These are phyloP conservation scores for Aepyceros melampus DNA, from an alignment of 2,113 vertebrate genomes.

Conservation along the genomic window DNA sequence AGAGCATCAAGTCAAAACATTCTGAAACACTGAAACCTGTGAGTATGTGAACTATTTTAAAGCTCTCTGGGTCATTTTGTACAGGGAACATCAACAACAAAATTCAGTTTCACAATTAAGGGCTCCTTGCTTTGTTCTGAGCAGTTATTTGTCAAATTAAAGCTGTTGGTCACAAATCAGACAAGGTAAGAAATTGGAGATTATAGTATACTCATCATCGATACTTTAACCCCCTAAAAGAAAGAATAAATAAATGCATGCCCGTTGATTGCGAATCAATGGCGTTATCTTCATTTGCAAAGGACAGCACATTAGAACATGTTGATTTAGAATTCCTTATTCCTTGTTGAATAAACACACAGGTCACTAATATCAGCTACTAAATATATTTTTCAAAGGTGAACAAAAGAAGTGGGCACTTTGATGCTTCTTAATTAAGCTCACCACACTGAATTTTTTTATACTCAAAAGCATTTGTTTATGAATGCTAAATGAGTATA, in stretches of 20 bases:
- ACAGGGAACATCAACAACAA: neutral
- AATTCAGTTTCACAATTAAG: neutral
- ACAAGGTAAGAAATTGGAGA: neutral
- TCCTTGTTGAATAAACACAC: conserved; percentile 60
- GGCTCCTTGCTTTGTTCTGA: neutral
- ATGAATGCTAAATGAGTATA: conserved; percentile 58
- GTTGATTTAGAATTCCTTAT: conserved; percentile 59
- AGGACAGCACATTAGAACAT: conserved; percentile 38
- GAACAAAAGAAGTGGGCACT: conserved; percentile 60
- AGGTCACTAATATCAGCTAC: conserved; percentile 43
- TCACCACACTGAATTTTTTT: conserved; percentile 34
- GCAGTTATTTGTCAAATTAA: neutral
- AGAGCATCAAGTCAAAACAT: neutral
- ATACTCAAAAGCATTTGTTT: conserved; percentile 57
- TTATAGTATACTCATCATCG: neutral
- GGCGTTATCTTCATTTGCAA: conserved; percentile 54
- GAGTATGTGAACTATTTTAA: neutral
- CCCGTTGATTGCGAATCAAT: conserved; percentile 44
- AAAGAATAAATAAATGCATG: neutral
- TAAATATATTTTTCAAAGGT: conserved; percentile 63
- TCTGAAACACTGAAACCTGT: neutral
- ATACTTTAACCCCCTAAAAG: conserved; percentile 25
- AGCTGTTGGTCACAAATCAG: neutral
- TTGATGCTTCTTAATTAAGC: conserved; percentile 59
- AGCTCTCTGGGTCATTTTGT: neutral